Base-by-base conservation (phyloP, 2,113 vertebrate genomes). In the Romanogobio albipinnatus region DNA sequence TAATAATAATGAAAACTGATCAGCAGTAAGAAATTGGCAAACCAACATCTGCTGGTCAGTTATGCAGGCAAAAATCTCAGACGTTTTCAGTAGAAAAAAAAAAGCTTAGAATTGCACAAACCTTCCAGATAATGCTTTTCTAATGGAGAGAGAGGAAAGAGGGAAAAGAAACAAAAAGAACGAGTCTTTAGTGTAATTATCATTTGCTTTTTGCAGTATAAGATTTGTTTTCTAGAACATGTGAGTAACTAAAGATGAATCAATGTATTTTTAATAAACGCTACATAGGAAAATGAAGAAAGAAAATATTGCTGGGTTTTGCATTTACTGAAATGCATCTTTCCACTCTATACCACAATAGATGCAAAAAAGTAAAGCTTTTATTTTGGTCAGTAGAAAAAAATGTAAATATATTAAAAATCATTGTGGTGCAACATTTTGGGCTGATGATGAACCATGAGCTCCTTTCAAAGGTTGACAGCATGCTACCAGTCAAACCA, bases 71-170 rank as follows among this genome's bases (percentile, higher is more conserved):
- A 91, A 93, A 88, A 91, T 90, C 83, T 88, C 86, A 91, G 87
- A 87, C 86, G 86, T 91, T 92, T 89, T 90, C 86, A 87, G 89
- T 88, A 51, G 78, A 90, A 87, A 87, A 82, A 86, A 80, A 86
- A 83, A 94, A 93, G 91, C 90, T 92, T 91, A 94, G 92, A 91
- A 90, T 93, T 91, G 91, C 92, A 95, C 95, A 95, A 95, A 95
- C 95, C 95, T 95, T 95, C 95, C 95, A 95, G 94, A 95, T 95
- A 93, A 95, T 95, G 95, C 94, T 95, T 95, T 95, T 95, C 95
- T 95, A 95, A 95, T 94, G 93, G 92, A 94, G 89, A 89, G 90
- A 91, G 88, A 90, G 87, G 91, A 91, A 92, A 93, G 84, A 86
- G 92, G 88, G 93, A 89, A 90, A 66, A 84, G 90, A 88, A 86